Base-by-base conservation (phyloP, 2,797 vertebrate genomes). In the Neoniphon sammara region DNA sequence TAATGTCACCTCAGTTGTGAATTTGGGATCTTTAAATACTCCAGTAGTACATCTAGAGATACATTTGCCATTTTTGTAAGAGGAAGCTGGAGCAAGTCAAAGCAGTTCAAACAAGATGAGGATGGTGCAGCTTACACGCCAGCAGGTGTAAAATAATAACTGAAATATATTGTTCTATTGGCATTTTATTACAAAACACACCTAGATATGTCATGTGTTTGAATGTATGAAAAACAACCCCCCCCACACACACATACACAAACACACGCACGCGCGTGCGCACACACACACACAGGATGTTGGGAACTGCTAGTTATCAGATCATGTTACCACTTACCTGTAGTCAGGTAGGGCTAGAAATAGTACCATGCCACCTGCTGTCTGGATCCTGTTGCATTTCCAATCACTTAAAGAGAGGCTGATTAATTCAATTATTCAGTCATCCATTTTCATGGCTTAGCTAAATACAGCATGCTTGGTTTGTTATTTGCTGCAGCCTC, bases 361-460 rank as follows among this genome's bases (percentile, higher is more conserved):
- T 90, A 88, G 89, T 86, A 83, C 88, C 71, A 58, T 81, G 87
- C 93, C 94, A 95, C 93, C 94, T 95, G 94, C 90, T 87, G 88
- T 87, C 89, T 70, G 85, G 93, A 93, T 94, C 93, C 88, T 87
- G 89, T 95, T 95, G 89, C 93, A 88, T 91, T 94, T 93, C 91
- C 92, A 94, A 94, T 94, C 91, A 92, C 93, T 93, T 93, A 93
- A 91, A 92, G 91, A 93, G 91, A 87, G 79, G 70, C 83, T 81
- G 89, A 92, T 94, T 93, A 91, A 92, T 92, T 94, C 86, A 93
- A 93, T 94, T 93, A 94, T 94, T 94, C 93, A 92, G 81, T 81
- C 87, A 87, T 90, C 83, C 88, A 91, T 92, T 93, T 93, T 92
- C 90, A 89, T 85, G 85, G 87, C 88, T 90, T 88, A 75, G 86